phyloP scores from a whole-genome alignment of 2,888 invertebrate genomes.

The Ypsolopha sequella region DNA sequence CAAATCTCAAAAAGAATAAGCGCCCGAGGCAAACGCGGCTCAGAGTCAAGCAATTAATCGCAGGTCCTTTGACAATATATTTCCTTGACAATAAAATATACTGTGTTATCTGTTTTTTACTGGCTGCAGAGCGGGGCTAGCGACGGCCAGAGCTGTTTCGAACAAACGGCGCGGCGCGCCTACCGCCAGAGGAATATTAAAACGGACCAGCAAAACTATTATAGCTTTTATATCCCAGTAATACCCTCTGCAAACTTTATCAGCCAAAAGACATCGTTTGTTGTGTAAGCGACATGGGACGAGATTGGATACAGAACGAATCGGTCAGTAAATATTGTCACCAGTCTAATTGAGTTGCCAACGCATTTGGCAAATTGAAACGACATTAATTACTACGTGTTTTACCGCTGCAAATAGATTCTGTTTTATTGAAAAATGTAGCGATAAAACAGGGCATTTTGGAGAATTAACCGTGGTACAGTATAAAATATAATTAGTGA shows the following conservation, averaged over 20 bases:
- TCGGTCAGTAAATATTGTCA: not conserved
- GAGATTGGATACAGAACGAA: not conserved
- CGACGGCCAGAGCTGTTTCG: constrained; percentile 56
- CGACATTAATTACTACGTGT: not conserved
- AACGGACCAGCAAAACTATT: constrained; percentile 37
- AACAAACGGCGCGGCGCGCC: constrained; percentile 53
- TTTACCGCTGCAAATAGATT: not conserved
- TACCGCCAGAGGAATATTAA: constrained; percentile 59
- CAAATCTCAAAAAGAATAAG: constrained; percentile 23
- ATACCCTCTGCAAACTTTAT: constrained; percentile 4
- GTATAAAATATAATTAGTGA: constrained; percentile 69
- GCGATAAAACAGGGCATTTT: not conserved
- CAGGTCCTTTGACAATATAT: constrained; percentile 59
- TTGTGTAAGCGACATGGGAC: constrained; percentile 1
- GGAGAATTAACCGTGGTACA: constrained; percentile 15
- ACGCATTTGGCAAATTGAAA: constrained; percentile 1
- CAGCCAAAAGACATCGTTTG: constrained; percentile 2
- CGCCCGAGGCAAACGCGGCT: constrained; percentile 25
- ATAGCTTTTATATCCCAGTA: constrained; percentile 36
- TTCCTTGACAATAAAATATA: constrained; percentile 65
- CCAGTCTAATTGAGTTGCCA: not conserved
- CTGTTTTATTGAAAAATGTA: constrained; percentile 1
- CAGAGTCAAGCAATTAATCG: constrained; percentile 53
- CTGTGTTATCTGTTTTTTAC: constrained; percentile 44
- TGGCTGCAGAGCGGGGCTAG: constrained; percentile 36